These are phyloP conservation scores for Amphimallon solstitiale DNA, from an alignment of 2,888 invertebrate genomes.

Conservation along the genomic window DNA sequence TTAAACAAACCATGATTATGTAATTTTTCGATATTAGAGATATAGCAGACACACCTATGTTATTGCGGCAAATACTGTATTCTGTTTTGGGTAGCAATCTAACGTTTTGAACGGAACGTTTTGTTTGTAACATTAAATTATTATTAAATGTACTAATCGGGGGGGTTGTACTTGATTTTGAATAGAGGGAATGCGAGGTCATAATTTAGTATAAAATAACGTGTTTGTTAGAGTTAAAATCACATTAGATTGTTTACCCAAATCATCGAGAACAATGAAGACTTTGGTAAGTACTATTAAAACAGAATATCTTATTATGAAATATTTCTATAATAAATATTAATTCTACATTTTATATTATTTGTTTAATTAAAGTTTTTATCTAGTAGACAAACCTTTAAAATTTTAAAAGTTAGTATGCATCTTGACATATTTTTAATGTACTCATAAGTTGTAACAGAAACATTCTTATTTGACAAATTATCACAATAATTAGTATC, in stretches of 20 bases:
- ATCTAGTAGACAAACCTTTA: background rate
- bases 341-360: no score
- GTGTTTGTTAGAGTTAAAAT: background rate
- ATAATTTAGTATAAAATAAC: conserved; percentile 30
- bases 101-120: background rate
- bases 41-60: background rate
- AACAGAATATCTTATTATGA: background rate
- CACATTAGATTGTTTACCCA: conserved; percentile 17
- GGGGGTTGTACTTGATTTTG: conserved; percentile 24
- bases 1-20: background rate
- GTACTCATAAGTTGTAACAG: no score
- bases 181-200: conserved; percentile 27
- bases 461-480: no score
- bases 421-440: no score
- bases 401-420: no score
- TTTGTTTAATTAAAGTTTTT: no score
- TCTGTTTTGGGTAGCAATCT: no score
- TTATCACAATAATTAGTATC: no score
- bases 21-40: background rate
- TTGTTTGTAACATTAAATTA: background rate
- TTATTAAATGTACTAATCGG: background rate
- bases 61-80: no score
- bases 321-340: no score
- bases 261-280: conserved; percentile 22
- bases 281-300: conserved; percentile 15